These are phyloP conservation scores for Albula glossodonta DNA, from an alignment of 2,113 vertebrate species.

Conservation along the genomic window DNA sequence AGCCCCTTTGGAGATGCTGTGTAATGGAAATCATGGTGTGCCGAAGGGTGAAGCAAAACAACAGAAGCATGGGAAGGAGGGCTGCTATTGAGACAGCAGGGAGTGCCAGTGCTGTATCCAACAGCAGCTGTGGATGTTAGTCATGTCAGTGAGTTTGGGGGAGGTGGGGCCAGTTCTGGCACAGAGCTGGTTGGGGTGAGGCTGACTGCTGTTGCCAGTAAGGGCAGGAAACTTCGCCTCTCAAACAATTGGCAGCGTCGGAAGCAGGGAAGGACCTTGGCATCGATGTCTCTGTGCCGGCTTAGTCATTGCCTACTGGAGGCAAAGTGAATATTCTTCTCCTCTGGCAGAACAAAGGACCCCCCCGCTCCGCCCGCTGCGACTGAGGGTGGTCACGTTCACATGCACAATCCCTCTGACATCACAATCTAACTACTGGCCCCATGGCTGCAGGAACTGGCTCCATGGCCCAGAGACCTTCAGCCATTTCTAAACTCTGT, in stretches of 20 bases:
- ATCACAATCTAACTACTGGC: too few species aligned
- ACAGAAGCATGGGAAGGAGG: background rate
- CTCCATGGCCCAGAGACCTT: too few species aligned
- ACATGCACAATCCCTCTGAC: too few species aligned
- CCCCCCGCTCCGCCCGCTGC: background rate
- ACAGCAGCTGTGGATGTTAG: background rate
- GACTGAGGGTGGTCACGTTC: too few species aligned
- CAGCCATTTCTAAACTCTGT: background rate
- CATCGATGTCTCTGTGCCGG: background rate
- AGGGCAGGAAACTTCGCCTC: conserved; percentile 11
- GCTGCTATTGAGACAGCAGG: background rate
- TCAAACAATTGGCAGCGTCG: background rate
- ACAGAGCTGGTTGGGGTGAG: conserved; percentile 57
- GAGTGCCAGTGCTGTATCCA: background rate
- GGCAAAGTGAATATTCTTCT: conserved; percentile 15
- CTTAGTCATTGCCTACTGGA: conserved; percentile 21
- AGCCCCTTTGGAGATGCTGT: background rate
- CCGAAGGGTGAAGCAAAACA: background rate
- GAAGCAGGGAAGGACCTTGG: conserved; percentile 9
- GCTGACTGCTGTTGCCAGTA: background rate
- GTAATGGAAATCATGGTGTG: background rate
- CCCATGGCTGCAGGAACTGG: too few species aligned
- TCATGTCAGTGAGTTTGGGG: background rate
- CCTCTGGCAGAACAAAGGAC: conserved; percentile 4
- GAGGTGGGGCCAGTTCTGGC: background rate